These are phyloP conservation scores for Danaus melanippus DNA, from an alignment of 1,140 invertebrate genomes.

Conservation along the genomic window DNA sequence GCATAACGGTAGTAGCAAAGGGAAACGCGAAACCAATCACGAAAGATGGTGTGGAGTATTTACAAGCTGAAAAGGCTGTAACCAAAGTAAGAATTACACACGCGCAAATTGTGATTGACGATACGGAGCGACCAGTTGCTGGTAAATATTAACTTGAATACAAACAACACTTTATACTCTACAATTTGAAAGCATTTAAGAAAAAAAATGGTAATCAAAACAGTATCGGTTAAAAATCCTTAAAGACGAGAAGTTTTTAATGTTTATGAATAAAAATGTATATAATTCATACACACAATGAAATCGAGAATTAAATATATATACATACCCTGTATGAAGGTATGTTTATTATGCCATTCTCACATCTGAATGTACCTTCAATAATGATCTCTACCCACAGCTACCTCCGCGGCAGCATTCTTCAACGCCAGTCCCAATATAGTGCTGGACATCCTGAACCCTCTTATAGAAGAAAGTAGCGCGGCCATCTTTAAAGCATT, in stretches of 20 bases:
- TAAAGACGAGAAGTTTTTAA: no score
- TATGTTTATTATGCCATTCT: no score
- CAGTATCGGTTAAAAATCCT: no score
- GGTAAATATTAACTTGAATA: slow-evolving; percentile 44
- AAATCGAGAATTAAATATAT: no score
- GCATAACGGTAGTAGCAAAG: slow-evolving; percentile 70
- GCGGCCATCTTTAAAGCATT: slow-evolving; percentile 74
- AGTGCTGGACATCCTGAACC: slow-evolving; percentile 80
- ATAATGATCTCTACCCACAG: slow-evolving; percentile 39
- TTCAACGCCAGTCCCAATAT: slow-evolving; percentile 79
- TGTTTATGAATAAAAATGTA: no score
- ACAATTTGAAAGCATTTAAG: no score
- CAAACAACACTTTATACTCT: no score
- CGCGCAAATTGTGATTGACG: slow-evolving; percentile 73
- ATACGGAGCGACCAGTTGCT: slow-evolving; percentile 52
- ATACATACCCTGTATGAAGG: no score
- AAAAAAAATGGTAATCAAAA: no score
- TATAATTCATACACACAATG: no score
- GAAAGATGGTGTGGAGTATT: slow-evolving; percentile 74
- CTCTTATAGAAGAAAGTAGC: slow-evolving; percentile 79
- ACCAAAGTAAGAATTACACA: slow-evolving; percentile 76
- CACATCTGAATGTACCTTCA: no score
- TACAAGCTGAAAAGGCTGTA: slow-evolving; percentile 74
- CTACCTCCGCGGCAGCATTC: slow-evolving; percentile 75
- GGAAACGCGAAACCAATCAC: slow-evolving; percentile 73